These are phyloP conservation scores for Dasypus novemcinctus DNA, from an alignment of 2,113 vertebrate genomes.

Conservation along the genomic window DNA sequence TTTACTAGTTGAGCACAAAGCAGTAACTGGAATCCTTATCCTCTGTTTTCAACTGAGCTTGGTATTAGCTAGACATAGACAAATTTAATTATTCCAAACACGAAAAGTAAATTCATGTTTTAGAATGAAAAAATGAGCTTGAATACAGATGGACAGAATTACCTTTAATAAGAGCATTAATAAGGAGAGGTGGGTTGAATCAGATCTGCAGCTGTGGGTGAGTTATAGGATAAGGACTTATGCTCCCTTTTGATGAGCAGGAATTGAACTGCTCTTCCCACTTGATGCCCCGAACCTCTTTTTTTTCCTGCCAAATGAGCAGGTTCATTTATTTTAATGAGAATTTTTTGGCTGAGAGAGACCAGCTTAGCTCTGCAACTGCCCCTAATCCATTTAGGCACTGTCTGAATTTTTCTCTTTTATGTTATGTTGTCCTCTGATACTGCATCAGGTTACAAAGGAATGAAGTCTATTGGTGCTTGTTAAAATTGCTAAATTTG, in stretches of 20 bases:
- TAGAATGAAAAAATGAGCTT: slow-evolving; percentile 57
- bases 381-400: slow-evolving; percentile 63
- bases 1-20: slow-evolving; percentile 63
- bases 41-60: slow-evolving; percentile 63
- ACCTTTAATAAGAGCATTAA: slow-evolving; percentile 74
- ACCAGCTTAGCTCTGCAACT: slow-evolving; percentile 58
- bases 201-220: slow-evolving; percentile 59
- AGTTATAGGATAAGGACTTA: slow-evolving; percentile 47
- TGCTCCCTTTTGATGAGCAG: slow-evolving; percentile 65
- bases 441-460: neutral
- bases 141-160: slow-evolving; percentile 66
- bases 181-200: slow-evolving; percentile 64
- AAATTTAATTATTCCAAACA: slow-evolving; percentile 75
- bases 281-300: slow-evolving; percentile 8
- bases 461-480: slow-evolving; percentile 43
- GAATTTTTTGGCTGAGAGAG: slow-evolving; percentile 65
- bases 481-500: slow-evolving; percentile 65
- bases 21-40: slow-evolving; percentile 69
- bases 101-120: slow-evolving; percentile 60
- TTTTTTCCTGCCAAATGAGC: slow-evolving; percentile 65
- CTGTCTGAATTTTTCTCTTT: slow-evolving; percentile 41
- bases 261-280: slow-evolving; percentile 65
- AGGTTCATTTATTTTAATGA: slow-evolving; percentile 79
- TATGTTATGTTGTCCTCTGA: slow-evolving; percentile 15
- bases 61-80: slow-evolving; percentile 64